phyloP scores from a whole-genome alignment of 2,797 vertebrate genomes.

The Cuniculus paca region DNA sequence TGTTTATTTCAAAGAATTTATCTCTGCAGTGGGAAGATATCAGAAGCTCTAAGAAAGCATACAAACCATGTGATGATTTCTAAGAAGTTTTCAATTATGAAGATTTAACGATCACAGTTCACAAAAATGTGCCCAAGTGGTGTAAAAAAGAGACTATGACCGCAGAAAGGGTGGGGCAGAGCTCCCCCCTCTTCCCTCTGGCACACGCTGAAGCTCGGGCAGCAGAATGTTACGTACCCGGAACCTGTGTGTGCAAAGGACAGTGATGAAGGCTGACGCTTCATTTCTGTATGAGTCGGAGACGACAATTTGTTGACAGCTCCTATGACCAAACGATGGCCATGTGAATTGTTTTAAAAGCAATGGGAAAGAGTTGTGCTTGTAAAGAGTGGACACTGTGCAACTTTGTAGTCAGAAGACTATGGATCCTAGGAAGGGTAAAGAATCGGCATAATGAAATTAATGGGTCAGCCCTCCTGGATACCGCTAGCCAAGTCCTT shows the following conservation, averaged over 20 bases:
- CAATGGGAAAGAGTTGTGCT: background rate
- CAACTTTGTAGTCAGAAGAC: background rate
- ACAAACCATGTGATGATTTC: background rate
- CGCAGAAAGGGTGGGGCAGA: background rate
- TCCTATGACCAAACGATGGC: background rate
- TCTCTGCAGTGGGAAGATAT: background rate
- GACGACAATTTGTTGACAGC: background rate
- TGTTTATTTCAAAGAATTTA: background rate
- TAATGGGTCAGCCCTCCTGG: background rate
- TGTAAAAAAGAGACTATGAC: background rate
- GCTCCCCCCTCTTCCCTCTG: background rate
- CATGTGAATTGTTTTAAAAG: background rate
- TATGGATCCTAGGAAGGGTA: background rate
- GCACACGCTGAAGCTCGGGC: background rate
- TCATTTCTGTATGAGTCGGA: conserved; percentile 7
- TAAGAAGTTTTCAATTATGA: background rate
- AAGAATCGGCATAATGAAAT: background rate
- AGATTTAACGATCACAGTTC: conserved; percentile 8
- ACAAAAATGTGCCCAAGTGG: background rate
- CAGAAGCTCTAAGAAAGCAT: background rate
- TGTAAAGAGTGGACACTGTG: background rate
- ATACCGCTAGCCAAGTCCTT: background rate
- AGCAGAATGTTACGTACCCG: background rate
- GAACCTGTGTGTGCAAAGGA: background rate
- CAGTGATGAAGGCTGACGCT: background rate